Base-by-base conservation (phyloP, 2,113 vertebrate species). In the Holacanthus passer region DNA sequence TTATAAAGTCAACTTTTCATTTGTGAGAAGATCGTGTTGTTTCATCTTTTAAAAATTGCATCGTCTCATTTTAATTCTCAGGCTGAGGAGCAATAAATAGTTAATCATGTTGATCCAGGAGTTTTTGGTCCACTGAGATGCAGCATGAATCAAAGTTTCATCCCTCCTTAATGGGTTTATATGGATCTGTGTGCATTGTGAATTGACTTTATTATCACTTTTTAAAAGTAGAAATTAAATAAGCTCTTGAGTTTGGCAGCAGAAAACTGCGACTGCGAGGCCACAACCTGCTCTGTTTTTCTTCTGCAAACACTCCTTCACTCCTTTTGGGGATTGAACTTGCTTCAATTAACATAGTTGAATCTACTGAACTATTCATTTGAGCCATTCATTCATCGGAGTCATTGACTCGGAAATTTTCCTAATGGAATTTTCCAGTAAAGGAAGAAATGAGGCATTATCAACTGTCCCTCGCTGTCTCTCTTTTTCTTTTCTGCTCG, bases 381-480 rank as follows among this genome's bases (percentile, higher is more conserved):
- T 66, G 68, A 81, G 47, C 84, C 29, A 32, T 86, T 90, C 88
- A 83, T 90, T 90, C 88, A 88, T 13, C 29, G 80, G 79, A 89
- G n/a, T 85, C 88, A 82, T 71, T 77, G 79, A 87, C 67, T 89
- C 55, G 79, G 70, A 90, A 90, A 90, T 79, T 83, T 85, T 65
- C 69, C 88, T 87, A 89, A 90, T 92, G 89, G 88, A 90, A 91
- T 91, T 85, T 90, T 91, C 68, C 74, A 85, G 86, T 66, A 82
- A 79, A 70, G 81, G 77, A 73, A 86, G 81, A 88, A 89, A 82
- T 72, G 81, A 90, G 81, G 80, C 77, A 84, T 90, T 90, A 83
- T 88, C 84, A 72, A 47, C 82, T 52, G 82, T 88, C 84, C 79
- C 82, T 69, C 13, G 16, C 62, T 58, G 73, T 66, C 71, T 67